phyloP scores from a whole-genome alignment of 53 echinoderm and acorn worm genomes.

The Holothuria leucospilota region DNA sequence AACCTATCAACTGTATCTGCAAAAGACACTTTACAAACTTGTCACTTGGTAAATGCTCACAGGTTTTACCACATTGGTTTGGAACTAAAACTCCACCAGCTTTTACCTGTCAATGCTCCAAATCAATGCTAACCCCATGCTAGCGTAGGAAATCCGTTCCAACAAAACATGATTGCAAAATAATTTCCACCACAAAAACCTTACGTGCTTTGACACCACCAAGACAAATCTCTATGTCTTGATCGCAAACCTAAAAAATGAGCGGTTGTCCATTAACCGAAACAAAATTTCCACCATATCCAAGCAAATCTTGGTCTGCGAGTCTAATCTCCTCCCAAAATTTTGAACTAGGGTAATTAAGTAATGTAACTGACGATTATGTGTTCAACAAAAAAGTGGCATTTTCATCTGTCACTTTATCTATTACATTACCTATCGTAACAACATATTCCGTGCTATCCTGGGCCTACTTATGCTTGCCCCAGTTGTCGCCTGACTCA shows the following conservation, averaged over 20 bases:
- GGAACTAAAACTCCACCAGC: neutral
- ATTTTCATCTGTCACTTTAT: neutral
- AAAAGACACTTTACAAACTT: neutral
- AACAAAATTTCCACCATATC: neutral
- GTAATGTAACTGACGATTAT: neutral
- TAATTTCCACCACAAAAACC: neutral
- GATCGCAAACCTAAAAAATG: neutral
- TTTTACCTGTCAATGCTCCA: neutral
- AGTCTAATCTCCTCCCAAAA: neutral
- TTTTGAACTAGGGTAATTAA: neutral
- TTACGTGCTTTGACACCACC: neutral
- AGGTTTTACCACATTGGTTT: neutral
- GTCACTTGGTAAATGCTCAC: neutral
- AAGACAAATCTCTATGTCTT: neutral
- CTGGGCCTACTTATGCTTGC: too few relatives aligned
- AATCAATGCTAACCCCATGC: neutral
- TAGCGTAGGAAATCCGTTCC: neutral
- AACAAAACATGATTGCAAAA: neutral
- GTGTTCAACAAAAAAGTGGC: neutral
- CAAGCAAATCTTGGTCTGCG: neutral
- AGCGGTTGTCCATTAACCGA: neutral
- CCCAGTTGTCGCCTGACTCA: neutral
- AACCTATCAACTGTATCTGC: neutral
- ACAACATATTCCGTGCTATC: neutral
- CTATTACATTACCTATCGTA: neutral